Evolutionary conservation across 2,113 vertebrate genomes (phyloP), one percentile per base, ranked within the genome.

Genomic region (Entelurus aequoreus): DNA sequence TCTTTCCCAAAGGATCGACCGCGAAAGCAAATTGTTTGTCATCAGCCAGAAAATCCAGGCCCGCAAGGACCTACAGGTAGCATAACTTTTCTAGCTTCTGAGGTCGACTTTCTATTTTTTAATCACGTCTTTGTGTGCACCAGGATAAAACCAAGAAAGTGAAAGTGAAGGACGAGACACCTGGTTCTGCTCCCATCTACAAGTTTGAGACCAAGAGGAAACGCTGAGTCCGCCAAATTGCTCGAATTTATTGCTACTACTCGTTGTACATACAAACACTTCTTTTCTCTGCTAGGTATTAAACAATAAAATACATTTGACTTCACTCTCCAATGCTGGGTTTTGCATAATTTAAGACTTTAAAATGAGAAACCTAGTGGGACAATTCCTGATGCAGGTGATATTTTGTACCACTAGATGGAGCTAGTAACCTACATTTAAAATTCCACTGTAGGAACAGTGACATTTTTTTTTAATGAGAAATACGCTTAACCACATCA

Each of bases 41-140:
- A 85, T 97, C 63, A 83, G 89, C 13, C 94, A 99, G 90, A 99
- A 99, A 86, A 95, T 99, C 80, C 96, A 99, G 85, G 93, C 93
- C 4, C 90, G 92, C 35, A 96, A 94, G 86, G 97, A 99, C 84
- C 88, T 99, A 4, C 62, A 94, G 92, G 96, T 99, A 94, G 3
- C 28, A 28, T 28, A 28, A n/a, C 37, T n/a, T n/a, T 19, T 36
- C 8, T 2, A 21, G 36, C 57, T 11, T 35, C 12, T 15, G 19
- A 47, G 47, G 7, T 14, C 19, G 11, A 11, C 19, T 40, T 42
- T 16, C 2, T 40, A 2, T 42, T 16, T 8, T n/a, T 42, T 15
- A 10, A 16, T 44, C 36, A 3, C 9, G 3, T 58, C 6, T 44
- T 40, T 71, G 38, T 68, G 19, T 73, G 9, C 37, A 28, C 6